Percentiles rank a stretch among this genome's conserved stretches.
Conservation (phyloP, 2,888 invertebrate species). For the Petrophora chlorosata region DNA sequence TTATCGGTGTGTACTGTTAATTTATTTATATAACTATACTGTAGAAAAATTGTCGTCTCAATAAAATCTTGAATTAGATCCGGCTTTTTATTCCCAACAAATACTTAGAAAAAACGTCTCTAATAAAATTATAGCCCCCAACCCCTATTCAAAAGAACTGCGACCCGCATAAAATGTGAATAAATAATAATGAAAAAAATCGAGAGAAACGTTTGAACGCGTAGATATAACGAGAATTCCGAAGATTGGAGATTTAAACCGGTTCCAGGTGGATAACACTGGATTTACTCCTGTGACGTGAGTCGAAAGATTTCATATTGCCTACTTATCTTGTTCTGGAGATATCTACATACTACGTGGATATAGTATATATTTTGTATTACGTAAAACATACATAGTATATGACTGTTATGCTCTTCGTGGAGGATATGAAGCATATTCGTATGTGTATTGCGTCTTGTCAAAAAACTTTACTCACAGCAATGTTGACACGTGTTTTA, state of each 20-base stretch:
- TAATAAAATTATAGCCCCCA: background rate
- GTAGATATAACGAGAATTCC: constrained; percentile 25
- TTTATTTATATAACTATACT: no score
- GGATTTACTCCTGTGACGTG: constrained; percentile 43
- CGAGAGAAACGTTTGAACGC: constrained; percentile 14
- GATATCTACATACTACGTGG: background rate
- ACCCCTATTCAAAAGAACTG: background rate
- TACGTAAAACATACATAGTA: background rate
- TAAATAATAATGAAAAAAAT: constrained; percentile 29
- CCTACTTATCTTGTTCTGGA: background rate
- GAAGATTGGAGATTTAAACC: constrained; percentile 48
- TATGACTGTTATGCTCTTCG: background rate
- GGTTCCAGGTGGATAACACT: constrained; percentile 43
- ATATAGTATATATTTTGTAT: background rate
- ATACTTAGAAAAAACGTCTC: background rate
- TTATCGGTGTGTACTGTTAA: no score
- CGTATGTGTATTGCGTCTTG: no score
- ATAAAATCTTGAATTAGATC: no score
- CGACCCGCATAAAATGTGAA: constrained; percentile 3
- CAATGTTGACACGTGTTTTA: no score
- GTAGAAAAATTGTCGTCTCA: no score
- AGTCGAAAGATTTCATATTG: constrained; percentile 21
- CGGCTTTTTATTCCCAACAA: no score
- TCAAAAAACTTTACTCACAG: no score
- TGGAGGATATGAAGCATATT: no score